phyloP scores from a whole-genome alignment of 2,888 invertebrate genomes.

The Beris chalybata region DNA sequence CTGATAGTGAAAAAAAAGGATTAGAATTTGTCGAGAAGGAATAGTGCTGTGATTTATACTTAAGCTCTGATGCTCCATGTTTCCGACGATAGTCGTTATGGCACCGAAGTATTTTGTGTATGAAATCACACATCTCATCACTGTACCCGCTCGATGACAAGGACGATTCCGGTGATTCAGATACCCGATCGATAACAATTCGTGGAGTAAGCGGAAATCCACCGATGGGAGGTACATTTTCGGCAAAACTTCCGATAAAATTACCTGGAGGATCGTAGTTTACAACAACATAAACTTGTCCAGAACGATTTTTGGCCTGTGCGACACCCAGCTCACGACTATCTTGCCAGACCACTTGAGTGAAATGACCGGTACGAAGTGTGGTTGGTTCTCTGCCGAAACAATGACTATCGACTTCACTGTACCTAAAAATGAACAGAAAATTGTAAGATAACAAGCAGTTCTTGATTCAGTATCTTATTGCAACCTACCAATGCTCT shows the following conservation, averaged over 20 bases:
- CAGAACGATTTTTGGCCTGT: slow-evolving; percentile 66
- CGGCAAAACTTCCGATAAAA: slow-evolving; percentile 73
- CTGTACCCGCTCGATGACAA: slow-evolving; percentile 43
- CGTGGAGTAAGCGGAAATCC: slow-evolving; percentile 45
- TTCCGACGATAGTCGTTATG: slow-evolving; percentile 66
- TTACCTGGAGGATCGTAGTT: slow-evolving; percentile 90
- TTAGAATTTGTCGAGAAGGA: not conserved
- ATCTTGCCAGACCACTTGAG: slow-evolving; percentile 79
- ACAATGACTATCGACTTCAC: slow-evolving; percentile 64
- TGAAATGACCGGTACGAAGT: slow-evolving; percentile 75
- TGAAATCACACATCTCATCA: slow-evolving; percentile 51
- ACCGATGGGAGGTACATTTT: slow-evolving; percentile 69
- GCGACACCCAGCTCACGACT: slow-evolving; percentile 76
- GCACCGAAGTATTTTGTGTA: slow-evolving; percentile 59
- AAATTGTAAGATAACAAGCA: not conserved
- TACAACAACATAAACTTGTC: slow-evolving; percentile 81
- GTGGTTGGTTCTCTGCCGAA: slow-evolving; percentile 67
- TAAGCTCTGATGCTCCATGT: slow-evolving; percentile 62
- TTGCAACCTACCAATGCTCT: slow-evolving; percentile 53
- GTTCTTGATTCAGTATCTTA: not conserved
- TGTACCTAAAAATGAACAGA: slow-evolving; percentile 54
- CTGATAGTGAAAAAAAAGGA: slow-evolving; percentile 43
- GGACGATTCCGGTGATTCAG: slow-evolving; percentile 43
- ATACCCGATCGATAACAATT: slow-evolving; percentile 43
- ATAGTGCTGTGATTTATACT: slow-evolving; percentile 51